Evolutionary conservation across 2,888 invertebrate species (phyloP).

Genomic region (Lepidonotus clava): DNA sequence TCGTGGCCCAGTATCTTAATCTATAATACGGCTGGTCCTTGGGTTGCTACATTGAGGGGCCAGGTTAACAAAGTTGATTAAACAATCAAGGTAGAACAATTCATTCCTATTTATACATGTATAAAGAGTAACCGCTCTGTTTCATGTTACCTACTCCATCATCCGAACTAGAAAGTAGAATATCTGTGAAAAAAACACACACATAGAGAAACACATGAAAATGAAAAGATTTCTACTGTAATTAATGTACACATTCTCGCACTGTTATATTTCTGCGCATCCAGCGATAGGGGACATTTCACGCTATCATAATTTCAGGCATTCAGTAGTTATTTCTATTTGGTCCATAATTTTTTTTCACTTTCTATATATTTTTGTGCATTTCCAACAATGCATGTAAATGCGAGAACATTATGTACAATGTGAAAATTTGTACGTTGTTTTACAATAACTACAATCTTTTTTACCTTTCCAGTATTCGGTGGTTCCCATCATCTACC

Average conservation of each 20-base stretch:
- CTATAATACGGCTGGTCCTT: no score
- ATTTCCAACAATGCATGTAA: neutral
- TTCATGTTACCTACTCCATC: no score
- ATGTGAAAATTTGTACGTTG: neutral
- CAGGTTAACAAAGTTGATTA: no score
- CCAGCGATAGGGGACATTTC: neutral
- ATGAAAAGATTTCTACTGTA: neutral
- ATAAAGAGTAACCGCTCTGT: no score
- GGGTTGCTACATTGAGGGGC: no score
- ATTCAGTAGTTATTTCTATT: no score
- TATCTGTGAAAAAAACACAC: neutral
- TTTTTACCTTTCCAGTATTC: conserved; percentile 66
- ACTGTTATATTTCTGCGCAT: neutral
- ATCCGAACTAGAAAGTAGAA: neutral
- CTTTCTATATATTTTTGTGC: neutral
- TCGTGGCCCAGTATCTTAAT: neutral
- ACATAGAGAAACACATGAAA: neutral
- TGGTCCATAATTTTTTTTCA: conserved; percentile 63
- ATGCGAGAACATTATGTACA: neutral
- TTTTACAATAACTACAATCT: neutral
- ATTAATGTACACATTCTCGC: neutral
- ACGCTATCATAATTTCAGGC: neutral
- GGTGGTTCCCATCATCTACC: conserved; percentile 73
- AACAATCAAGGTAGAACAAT: no score
- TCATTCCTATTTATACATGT: no score